Conservation (phyloP, 2,113 vertebrate species). For the Cryptomyrus ogoouensis region DNA sequence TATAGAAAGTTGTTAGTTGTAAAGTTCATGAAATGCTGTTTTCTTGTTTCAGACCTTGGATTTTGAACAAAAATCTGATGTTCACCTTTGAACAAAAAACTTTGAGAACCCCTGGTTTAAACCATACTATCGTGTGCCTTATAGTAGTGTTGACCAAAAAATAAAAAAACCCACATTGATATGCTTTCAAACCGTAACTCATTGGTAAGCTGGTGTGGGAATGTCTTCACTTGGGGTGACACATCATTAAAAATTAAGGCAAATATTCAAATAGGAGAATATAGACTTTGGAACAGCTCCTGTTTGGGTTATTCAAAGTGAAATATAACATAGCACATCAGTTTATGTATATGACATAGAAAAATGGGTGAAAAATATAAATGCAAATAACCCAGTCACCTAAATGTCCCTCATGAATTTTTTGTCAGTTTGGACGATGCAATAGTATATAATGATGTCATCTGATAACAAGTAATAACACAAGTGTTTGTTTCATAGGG, state of each 20-base stretch:
- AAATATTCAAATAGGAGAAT: neutral
- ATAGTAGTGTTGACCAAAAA: neutral
- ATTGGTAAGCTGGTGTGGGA: neutral
- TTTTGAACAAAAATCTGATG: neutral
- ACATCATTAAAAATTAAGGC: neutral
- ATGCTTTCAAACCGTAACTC: neutral
- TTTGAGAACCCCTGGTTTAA: neutral
- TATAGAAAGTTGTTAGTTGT: neutral
- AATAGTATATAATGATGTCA: neutral
- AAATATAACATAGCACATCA: neutral
- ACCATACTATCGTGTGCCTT: neutral
- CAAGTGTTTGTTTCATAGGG: slow-evolving; percentile 62
- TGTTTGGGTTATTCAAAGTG: neutral
- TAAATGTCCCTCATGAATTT: neutral
- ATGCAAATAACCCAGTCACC: neutral
- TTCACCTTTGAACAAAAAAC: neutral
- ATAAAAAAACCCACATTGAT: neutral
- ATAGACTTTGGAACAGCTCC: neutral
- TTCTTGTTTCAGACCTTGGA: neutral
- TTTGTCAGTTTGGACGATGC: neutral
- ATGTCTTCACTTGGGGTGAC: neutral
- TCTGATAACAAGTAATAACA: neutral
- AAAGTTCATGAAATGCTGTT: neutral
- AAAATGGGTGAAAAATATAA: neutral
- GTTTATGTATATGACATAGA: neutral